phyloP scores from a whole-genome alignment of 2,797 vertebrate genomes.

The Sciurus carolinensis region DNA sequence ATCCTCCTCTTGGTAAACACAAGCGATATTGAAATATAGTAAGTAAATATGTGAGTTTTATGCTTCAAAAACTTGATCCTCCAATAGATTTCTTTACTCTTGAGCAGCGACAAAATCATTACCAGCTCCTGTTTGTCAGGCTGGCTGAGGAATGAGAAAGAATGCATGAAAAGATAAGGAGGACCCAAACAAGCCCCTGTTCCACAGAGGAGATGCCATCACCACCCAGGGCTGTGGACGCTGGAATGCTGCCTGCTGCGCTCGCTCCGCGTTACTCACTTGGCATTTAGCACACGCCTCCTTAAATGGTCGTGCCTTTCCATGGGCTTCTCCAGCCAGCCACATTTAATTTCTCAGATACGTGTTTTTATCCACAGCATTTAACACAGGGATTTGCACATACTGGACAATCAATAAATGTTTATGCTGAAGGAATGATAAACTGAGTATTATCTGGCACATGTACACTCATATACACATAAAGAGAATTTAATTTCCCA shows the following conservation, averaged over 20 bases:
- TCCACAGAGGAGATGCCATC: not conserved
- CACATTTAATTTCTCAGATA: conserved; percentile 32
- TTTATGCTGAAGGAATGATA: conserved; percentile 32
- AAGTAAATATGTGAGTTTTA: not conserved
- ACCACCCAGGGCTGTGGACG: not conserved
- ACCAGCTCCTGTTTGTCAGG: conserved; percentile 33
- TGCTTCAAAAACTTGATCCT: not conserved
- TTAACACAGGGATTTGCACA: conserved; percentile 46
- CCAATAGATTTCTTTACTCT: not conserved
- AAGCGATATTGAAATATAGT: not conserved
- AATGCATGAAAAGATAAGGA: not conserved
- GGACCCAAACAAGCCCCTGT: not conserved
- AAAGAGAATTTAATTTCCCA: conserved; percentile 29
- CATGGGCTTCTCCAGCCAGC: not conserved
- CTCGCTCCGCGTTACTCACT: not conserved
- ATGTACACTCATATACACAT: not conserved
- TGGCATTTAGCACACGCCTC: not conserved
- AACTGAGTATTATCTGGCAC: not conserved
- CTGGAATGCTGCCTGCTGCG: not conserved
- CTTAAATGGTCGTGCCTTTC: not conserved
- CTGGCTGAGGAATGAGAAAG: not conserved
- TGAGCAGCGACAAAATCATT: conserved; percentile 40
- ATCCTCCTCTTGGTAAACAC: not conserved
- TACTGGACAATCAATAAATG: conserved; percentile 19
- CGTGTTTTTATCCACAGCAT: conserved; percentile 2